A percentile compares a stretch with the other conserved stretches of the same genome.
Evolutionary conservation across 2,113 vertebrate species (phyloP).

Genomic region (Gavia stellata): DNA sequence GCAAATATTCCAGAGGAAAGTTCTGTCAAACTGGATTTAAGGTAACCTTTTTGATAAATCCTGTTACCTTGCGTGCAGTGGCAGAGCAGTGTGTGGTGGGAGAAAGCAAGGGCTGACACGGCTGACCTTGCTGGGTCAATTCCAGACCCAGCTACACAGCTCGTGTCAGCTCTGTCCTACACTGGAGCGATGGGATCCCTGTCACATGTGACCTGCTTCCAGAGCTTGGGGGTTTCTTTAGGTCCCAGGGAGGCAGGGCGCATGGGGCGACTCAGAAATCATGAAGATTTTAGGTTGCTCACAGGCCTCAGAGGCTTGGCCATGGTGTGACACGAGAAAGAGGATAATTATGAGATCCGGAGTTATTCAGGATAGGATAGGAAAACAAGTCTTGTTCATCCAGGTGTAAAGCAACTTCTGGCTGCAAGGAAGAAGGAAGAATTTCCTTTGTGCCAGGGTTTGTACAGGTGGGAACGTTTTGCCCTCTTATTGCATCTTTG

Average conservation of each 20-base stretch:
- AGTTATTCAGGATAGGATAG: background rate
- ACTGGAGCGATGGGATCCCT: background rate
- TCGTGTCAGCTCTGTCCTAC: background rate
- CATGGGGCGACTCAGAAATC: background rate
- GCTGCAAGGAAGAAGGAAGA: background rate
- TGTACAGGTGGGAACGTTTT: background rate
- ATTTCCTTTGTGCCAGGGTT: background rate
- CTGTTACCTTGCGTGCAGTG: background rate
- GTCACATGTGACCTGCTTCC: accelerated
- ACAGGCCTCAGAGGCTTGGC: background rate
- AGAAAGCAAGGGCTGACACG: background rate
- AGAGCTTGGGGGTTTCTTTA: background rate
- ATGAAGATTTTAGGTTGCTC: background rate
- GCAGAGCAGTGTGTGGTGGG: background rate
- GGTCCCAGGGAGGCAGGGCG: background rate
- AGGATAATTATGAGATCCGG: background rate
- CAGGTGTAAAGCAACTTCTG: background rate
- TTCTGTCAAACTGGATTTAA: background rate
- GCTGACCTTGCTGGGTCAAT: background rate
- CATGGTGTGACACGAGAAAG: accelerated
- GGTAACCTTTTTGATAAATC: background rate
- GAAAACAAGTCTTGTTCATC: background rate
- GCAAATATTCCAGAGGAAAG: background rate
- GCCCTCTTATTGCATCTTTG: background rate
- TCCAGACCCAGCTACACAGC: background rate